phyloP scores from a whole-genome alignment of 2,888 invertebrate genomes.

The Cyaniris semiargus region DNA sequence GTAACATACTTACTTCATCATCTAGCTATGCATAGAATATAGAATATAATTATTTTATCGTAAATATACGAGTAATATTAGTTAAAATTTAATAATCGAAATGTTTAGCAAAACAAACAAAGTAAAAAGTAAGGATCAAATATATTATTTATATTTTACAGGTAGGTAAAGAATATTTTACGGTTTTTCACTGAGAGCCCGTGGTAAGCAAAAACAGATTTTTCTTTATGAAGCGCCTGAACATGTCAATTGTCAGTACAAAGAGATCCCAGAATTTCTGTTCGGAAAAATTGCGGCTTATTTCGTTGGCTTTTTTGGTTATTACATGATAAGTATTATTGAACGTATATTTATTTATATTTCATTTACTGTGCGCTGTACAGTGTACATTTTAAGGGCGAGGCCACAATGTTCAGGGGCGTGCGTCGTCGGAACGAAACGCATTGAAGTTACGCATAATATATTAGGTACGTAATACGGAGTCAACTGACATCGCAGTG shows the following conservation, averaged over 20 bases:
- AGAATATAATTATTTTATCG: too few species aligned
- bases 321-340: conserved; percentile 8
- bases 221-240: not conserved
- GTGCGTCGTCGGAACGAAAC: not conserved
- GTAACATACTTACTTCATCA: too few species aligned
- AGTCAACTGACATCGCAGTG: too few species aligned
- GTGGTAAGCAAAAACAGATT: not conserved
- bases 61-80: too few species aligned
- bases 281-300: not conserved
- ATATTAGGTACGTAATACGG: too few species aligned
- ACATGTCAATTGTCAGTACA: conserved; percentile 20
- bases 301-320: not conserved
- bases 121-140: not conserved
- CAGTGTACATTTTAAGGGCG: not conserved
- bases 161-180: not conserved
- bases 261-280: conserved; percentile 10
- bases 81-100: too few species aligned
- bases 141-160: not conserved
- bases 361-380: too few species aligned
- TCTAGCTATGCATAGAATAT: too few species aligned
- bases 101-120: not conserved
- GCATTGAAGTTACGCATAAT: too few species aligned
- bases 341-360: too few species aligned
- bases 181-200: not conserved
- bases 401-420: not conserved